Base-by-base conservation (phyloP, 2,113 vertebrate genomes). In the Nematolebias whitei region DNA sequence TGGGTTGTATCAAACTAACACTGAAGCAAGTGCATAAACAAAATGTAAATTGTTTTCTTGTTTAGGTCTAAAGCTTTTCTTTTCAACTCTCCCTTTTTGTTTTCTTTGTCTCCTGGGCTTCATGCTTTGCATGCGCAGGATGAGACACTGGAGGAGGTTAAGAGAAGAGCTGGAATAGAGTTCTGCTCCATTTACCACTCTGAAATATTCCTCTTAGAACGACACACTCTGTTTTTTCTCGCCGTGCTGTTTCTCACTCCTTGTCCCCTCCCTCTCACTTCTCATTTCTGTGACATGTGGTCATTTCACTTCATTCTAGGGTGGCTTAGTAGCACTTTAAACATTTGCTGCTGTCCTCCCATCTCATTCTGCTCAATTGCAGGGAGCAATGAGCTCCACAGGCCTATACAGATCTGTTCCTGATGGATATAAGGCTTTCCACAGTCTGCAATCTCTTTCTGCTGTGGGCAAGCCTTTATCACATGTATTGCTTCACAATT, bases 101-200 rank as follows among this genome's bases (percentile, higher is more conserved):
- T 84, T 76, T 81, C 75, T 79, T 82, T 86, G 84, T 89, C 79
- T 88, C 85, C 79, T 73, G 79, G 84, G 81, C 80, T 76, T 82
- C 68, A 75, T 84, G 75, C 82, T 87, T 89, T 90, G 82, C 88
- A 89, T 89, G 84, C 84, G 83, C 80, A 86, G 79, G 78, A 86
- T 83, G 83, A 87, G 83, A 84, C 87, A 80, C 82, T 49, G 43
- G 60, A 79, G 86, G 83, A 86, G 86, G 86, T 90, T 87, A 88
- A 83, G 85, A 85, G 87, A 80, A 79, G 84, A 87, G 86, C 86
- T 84, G 80, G 84, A 89, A 89, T 91, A 68, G 90, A 85, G 90
- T 91, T 90, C 87, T 90, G 87, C 90, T 91, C 90, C 88, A 91
- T 91, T 91, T 91, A 87, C 86, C 85, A 74, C 68, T 74, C 79